Evolutionary conservation across 2,888 invertebrate species (phyloP).

Genomic region (Acrobasis consociella): DNA sequence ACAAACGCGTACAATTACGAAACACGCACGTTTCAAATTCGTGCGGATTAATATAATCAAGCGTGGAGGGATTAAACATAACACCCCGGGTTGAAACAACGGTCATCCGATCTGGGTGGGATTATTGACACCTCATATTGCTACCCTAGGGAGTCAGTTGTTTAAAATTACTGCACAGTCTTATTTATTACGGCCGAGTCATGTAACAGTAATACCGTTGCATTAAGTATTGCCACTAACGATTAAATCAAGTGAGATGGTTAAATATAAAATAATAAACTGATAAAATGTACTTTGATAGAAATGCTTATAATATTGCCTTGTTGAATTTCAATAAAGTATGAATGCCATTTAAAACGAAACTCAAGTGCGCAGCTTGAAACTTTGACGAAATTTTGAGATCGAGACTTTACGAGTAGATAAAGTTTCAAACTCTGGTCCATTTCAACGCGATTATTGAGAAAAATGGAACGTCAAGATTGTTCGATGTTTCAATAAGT

Average conservation of each 20-base stretch:
- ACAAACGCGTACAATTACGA: slow-evolving; percentile 23
- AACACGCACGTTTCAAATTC: slow-evolving; percentile 32
- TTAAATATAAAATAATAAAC: too few species aligned
- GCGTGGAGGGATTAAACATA: slow-evolving; percentile 45
- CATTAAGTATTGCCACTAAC: too few species aligned
- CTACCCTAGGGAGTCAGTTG: slow-evolving; percentile 4
- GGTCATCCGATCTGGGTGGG: slow-evolving; percentile 48
- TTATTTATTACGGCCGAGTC: neutral
- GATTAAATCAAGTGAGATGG: too few species aligned
- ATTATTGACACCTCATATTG: slow-evolving; percentile 42
- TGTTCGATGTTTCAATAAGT: neutral
- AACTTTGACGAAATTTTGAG: neutral
- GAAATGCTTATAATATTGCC: too few species aligned
- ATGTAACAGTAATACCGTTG: neutral
- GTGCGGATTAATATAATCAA: slow-evolving; percentile 47
- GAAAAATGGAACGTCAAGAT: neutral
- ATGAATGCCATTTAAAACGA: neutral
- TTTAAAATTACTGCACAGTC: slow-evolving; percentile 6
- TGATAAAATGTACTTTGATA: too few species aligned
- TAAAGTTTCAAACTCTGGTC: neutral
- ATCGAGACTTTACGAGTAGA: neutral
- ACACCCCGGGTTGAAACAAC: slow-evolving; percentile 52
- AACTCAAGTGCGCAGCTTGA: neutral
- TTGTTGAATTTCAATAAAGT: too few species aligned
- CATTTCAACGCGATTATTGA: neutral